Conservation (phyloP, 1,140 invertebrate genomes). For the Arion vulgaris region DNA sequence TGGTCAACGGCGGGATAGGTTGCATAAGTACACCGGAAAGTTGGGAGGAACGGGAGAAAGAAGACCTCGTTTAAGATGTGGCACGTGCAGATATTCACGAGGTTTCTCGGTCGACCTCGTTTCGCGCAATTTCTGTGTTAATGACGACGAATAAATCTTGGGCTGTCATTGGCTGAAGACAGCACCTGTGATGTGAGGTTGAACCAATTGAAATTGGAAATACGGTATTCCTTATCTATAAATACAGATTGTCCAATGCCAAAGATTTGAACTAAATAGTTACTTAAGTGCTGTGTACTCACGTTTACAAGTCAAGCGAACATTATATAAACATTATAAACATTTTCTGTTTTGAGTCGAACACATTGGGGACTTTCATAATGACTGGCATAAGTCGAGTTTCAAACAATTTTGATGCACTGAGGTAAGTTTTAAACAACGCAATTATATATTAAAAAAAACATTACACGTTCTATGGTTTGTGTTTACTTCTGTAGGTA, state of each 20-base stretch:
- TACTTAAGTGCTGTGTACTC: neutral
- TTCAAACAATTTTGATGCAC: slow-evolving; percentile 20
- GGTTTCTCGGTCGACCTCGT: neutral
- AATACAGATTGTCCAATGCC: neutral
- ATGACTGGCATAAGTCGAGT: neutral
- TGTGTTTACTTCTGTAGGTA: too few species aligned
- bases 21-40: too few species aligned
- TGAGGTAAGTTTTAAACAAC: slow-evolving; percentile 18
- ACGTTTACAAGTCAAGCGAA: too few species aligned
- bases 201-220: neutral
- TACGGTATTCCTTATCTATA: neutral
- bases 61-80: neutral
- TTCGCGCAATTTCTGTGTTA: neutral
- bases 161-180: neutral
- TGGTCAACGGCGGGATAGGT: too few species aligned
- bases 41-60: too few species aligned
- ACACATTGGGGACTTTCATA: neutral
- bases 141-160: neutral
- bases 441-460: too few species aligned
- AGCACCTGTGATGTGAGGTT: neutral
- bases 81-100: slow-evolving; percentile 15
- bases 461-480: too few species aligned
- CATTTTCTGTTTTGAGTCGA: too few species aligned
- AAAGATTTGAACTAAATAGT: too few species aligned
- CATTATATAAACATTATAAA: too few species aligned